Evolutionary conservation across 2,797 vertebrate species (phyloP).

Genomic region (Schizothorax lantsangensis): DNA sequence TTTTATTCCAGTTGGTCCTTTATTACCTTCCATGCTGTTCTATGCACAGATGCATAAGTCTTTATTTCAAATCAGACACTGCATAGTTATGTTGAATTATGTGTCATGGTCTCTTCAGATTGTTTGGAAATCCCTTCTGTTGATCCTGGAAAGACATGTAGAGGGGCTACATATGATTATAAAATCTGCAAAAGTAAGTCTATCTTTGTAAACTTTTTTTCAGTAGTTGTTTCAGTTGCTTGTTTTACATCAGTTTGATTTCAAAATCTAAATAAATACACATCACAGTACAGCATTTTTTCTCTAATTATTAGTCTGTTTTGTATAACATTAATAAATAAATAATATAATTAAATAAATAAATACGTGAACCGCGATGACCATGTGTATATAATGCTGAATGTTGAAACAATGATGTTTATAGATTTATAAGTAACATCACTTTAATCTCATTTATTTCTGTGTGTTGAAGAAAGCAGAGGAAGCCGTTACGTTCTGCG

Average conservation of each 20-base stretch:
- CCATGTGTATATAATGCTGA: background rate
- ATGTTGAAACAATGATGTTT: background rate
- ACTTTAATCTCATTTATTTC: background rate
- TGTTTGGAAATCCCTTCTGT: accelerated
- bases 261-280: too few species aligned
- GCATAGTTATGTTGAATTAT: background rate
- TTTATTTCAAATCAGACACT: background rate
- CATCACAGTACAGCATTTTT: background rate
- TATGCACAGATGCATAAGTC: background rate
- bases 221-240: too few species aligned
- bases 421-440: background rate
- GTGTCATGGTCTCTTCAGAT: background rate
- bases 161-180: accelerated
- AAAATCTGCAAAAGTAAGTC: background rate
- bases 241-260: too few species aligned
- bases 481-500: background rate
- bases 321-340: background rate
- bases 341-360: too few species aligned
- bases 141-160: background rate
- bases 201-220: too few species aligned
- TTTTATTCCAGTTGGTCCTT: too few species aligned
- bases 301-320: background rate
- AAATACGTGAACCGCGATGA: too few species aligned
- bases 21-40: too few species aligned
- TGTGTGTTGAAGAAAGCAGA: background rate